Evolutionary conservation across 2,888 invertebrate species (phyloP), one percentile per base, ranked within the genome.

Genomic region (Fragum sueziense): DNA sequence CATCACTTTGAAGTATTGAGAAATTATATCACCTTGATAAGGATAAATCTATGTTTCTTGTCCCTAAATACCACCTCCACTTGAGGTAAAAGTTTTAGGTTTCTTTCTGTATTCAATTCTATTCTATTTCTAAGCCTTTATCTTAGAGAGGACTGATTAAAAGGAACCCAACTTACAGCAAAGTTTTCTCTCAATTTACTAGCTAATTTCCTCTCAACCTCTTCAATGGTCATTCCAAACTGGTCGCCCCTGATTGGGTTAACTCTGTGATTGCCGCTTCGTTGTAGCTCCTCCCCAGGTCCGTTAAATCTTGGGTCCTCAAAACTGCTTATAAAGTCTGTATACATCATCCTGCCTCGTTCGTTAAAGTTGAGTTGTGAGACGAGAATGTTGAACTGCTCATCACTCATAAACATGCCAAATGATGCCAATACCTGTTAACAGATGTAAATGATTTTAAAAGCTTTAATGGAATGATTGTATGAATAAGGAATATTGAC

Each of bases 161-260:
- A 37, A 6, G 6, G 37, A 9, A 37, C 14, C 37, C 14, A 9
- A 88, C 89, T 88, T 80, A 92, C 92, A 61, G 89, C 87, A 87
- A 92, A 92, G 83, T 92, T 92, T 77, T 91, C 91, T 27, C 91
- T 79, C 1, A 92, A 86, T 83, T 92, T 92, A 70, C 84, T 86
- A 7, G 86, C 76, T 25, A 92, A 82, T 70, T 88, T 91, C 29
- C 67, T 71, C 74, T 91, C 91, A 11, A 90, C 90, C 74, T 91
- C 88, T 6, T 87, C 86, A 14, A 91, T 90, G 27, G 88, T 90
- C 89, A 92, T 89, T 17, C 90, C 89, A 73, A 82, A 86, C 72
- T 92, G 88, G 70, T 91, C 91, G n/a, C 92, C 93, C 3, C 92
- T 85, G 37, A 91, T 90, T 4, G 90, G 85, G 78, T 93, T 92